Evolutionary conservation across 2,113 vertebrate genomes (phyloP).

Genomic region (Sebastes fasciatus): DNA sequence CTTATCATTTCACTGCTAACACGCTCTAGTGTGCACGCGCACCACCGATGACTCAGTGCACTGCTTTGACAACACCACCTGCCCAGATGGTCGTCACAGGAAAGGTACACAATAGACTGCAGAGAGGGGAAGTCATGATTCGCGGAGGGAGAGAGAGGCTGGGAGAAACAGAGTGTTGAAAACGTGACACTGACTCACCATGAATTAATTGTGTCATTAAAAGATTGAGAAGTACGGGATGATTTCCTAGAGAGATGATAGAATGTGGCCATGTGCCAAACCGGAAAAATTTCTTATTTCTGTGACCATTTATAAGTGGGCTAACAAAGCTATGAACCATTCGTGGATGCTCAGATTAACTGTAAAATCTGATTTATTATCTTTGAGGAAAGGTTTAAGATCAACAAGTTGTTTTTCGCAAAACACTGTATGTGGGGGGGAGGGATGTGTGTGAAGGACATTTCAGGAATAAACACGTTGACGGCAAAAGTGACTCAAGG

Average conservation of each 20-base stretch:
- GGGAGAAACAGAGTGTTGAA: slow-evolving; percentile 16
- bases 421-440: slow-evolving; percentile 2
- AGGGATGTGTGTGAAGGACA: slow-evolving; percentile 58
- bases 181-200: slow-evolving; percentile 19
- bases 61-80: slow-evolving; percentile 58
- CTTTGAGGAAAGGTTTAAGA: slow-evolving; percentile 21
- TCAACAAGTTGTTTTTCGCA: slow-evolving; percentile 45
- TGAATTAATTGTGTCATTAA: slow-evolving; percentile 38
- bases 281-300: slow-evolving; percentile 6
- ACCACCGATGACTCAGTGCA: slow-evolving; percentile 56
- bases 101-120: slow-evolving; percentile 60
- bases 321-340: no score
- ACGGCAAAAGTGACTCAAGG: slow-evolving; percentile 71
- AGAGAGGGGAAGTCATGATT: slow-evolving; percentile 47
- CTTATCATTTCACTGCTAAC: slow-evolving; percentile 28
- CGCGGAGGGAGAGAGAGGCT: slow-evolving; percentile 24
- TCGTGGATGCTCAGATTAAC: not conserved
- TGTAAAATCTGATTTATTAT: slow-evolving; percentile 6
- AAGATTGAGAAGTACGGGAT: slow-evolving; percentile 12
- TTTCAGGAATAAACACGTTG: slow-evolving; percentile 73
- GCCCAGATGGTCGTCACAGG: slow-evolving; percentile 72
- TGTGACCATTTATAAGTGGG: not conserved
- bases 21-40: slow-evolving; percentile 5
- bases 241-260: slow-evolving; percentile 26
- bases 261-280: not conserved